These are phyloP conservation scores for Lepilemur ruficaudatus DNA, from an alignment of 2,797 vertebrate species.

Conservation along the genomic window DNA sequence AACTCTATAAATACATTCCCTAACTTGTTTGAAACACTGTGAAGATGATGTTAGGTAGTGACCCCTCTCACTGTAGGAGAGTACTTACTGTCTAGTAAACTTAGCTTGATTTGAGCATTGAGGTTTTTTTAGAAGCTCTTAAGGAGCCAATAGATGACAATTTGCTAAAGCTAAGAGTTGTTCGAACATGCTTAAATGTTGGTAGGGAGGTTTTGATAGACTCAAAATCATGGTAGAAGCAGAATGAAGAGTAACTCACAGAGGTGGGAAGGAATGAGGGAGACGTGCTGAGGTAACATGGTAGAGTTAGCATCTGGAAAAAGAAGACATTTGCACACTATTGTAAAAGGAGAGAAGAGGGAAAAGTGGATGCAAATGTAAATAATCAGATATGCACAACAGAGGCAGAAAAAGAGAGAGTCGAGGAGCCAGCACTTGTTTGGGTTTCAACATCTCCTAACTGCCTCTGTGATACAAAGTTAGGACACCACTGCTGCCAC, in stretches of 20 bases:
- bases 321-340: neutral
- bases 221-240: neutral
- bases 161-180: neutral
- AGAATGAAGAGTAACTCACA: neutral
- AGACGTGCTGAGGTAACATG: rapidly evolving
- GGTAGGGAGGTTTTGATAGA: neutral
- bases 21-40: neutral
- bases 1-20: neutral
- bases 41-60: neutral
- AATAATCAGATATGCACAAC: neutral
- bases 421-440: neutral
- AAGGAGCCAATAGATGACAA: neutral
- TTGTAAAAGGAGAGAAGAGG: neutral
- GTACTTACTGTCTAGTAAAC: neutral
- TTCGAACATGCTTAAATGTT: neutral
- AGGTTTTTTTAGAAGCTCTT: neutral
- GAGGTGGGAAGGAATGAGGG: neutral
- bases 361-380: too few relatives aligned
- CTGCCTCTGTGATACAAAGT: neutral
- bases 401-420: too few relatives aligned
- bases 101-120: neutral
- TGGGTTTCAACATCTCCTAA: neutral
- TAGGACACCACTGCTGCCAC: neutral
- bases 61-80: neutral
- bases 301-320: neutral